phyloP scores from a whole-genome alignment of 2,888 invertebrate genomes.

The Onthophagus sagittarius region DNA sequence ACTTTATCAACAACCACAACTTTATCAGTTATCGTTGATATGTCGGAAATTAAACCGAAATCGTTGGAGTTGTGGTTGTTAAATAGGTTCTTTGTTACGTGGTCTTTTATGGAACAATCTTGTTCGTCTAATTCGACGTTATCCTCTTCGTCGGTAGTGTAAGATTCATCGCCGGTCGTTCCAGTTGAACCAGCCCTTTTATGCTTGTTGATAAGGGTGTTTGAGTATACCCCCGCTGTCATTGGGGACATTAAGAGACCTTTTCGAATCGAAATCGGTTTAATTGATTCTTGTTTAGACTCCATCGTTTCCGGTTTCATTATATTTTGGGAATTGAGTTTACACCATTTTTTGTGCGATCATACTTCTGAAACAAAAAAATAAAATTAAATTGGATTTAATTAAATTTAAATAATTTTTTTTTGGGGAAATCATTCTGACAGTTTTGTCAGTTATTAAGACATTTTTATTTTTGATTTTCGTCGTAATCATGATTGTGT shows the following conservation, averaged over 20 bases:
- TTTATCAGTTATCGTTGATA: conserved; percentile 44
- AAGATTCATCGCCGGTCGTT: conserved; percentile 55
- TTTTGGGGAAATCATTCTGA: too few relatives aligned
- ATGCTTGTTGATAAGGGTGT: conserved; percentile 33
- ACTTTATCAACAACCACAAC: conserved; percentile 19
- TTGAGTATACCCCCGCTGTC: conserved; percentile 30
- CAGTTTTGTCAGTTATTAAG: not conserved
- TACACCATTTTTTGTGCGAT: not conserved
- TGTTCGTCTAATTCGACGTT: conserved; percentile 50
- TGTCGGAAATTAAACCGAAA: conserved; percentile 41
- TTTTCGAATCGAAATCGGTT: conserved; percentile 30
- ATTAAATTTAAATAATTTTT: not conserved
- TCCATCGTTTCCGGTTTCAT: conserved; percentile 29
- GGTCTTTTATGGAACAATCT: conserved; percentile 47
- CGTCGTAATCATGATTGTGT: too few relatives aligned
- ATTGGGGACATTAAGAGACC: conserved; percentile 39
- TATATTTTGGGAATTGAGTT: not conserved
- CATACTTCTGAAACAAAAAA: conserved; percentile 13
- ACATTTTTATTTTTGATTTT: not conserved
- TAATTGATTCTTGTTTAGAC: conserved; percentile 19
- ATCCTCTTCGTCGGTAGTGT: conserved; percentile 51
- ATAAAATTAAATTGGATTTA: not conserved
- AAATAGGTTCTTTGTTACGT: conserved; percentile 49
- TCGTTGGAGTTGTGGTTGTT: conserved; percentile 33
- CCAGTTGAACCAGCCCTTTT: conserved; percentile 49